These are phyloP conservation scores for Plebejus melissa DNA, from an alignment of 2,888 invertebrate species.

Conservation along the genomic window DNA sequence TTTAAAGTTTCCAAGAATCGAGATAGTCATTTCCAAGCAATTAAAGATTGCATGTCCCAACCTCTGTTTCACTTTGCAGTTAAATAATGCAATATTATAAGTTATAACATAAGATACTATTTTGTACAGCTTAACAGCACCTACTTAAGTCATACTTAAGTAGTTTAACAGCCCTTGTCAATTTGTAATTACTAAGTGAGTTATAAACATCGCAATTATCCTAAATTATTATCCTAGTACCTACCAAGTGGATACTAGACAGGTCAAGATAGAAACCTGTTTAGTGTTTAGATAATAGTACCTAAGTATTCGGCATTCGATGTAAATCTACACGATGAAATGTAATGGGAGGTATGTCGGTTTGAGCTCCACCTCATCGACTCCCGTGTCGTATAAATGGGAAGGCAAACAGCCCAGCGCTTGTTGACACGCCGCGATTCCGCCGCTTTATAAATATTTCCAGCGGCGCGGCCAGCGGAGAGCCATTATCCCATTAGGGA, in stretches of 20 bases:
- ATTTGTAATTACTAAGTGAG: neutral
- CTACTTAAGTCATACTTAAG: neutral
- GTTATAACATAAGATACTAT: neutral
- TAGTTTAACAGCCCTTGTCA: neutral
- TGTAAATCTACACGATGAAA: neutral
- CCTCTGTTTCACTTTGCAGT: neutral
- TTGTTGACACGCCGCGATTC: constrained; percentile 69
- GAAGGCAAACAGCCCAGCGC: constrained; percentile 63
- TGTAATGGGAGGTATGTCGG: neutral
- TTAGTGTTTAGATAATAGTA: neutral
- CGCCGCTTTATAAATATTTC: constrained; percentile 73
- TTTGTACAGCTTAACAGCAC: neutral
- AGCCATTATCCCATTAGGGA: constrained; percentile 74
- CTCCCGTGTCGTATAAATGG: constrained; percentile 58
- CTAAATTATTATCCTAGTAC: neutral
- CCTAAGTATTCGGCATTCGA: neutral
- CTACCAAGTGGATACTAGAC: neutral
- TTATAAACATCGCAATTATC: neutral
- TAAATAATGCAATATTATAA: neutral
- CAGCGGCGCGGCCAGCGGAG: constrained; percentile 49
- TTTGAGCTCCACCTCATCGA: constrained; percentile 49
- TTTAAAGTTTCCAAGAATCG: no score
- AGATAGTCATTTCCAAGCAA: no score
- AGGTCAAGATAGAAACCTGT: neutral
- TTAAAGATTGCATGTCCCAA: neutral